phyloP scores from a whole-genome alignment of 1,140 invertebrate species.

The Probaryconus sp. region DNA sequence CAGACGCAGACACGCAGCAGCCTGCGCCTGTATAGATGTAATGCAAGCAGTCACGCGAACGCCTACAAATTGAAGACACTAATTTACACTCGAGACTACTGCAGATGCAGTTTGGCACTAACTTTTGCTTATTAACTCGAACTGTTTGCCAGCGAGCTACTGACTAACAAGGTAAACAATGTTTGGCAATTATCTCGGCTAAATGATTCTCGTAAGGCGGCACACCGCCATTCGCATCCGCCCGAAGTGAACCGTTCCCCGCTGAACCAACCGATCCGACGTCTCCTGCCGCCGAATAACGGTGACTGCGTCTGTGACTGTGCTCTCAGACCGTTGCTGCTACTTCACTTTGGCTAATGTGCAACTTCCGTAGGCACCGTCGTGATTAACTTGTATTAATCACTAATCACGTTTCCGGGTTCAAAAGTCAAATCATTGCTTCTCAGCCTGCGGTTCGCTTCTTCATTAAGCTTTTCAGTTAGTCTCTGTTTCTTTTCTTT shows the following conservation, averaged over 20 bases:
- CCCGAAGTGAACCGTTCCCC: slow-evolving; percentile 29
- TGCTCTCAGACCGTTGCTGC: slow-evolving; percentile 4
- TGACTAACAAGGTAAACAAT: slow-evolving; percentile 78
- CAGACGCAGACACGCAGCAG: too few relatives aligned
- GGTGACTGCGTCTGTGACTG: slow-evolving; percentile 4
- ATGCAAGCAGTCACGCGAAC: slow-evolving; percentile 69
- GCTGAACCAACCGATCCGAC: too few relatives aligned
- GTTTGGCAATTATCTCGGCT: slow-evolving; percentile 78
- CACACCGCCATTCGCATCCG: slow-evolving; percentile 4
- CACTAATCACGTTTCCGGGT: slow-evolving; percentile 24
- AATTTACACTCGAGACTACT: slow-evolving; percentile 71
- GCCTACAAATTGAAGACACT: slow-evolving; percentile 77
- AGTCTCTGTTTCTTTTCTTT: not conserved
- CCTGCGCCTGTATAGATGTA: slow-evolving; percentile 19
- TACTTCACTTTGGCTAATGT: slow-evolving; percentile 24
- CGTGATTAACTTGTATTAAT: slow-evolving; percentile 44
- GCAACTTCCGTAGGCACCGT: slow-evolving; percentile 26
- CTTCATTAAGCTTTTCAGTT: not conserved
- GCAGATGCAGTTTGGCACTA: slow-evolving; percentile 50
- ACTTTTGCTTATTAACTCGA: slow-evolving; percentile 75
- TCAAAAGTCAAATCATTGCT: slow-evolving; percentile 17
- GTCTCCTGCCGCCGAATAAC: slow-evolving; percentile 47
- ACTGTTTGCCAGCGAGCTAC: slow-evolving; percentile 72
- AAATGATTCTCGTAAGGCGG: slow-evolving; percentile 72
- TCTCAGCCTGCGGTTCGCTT: not conserved